Percentiles rank a stretch among this genome's conserved stretches.
phyloP scores from a whole-genome alignment of 2,888 invertebrate species.

The Idaea aversata region DNA sequence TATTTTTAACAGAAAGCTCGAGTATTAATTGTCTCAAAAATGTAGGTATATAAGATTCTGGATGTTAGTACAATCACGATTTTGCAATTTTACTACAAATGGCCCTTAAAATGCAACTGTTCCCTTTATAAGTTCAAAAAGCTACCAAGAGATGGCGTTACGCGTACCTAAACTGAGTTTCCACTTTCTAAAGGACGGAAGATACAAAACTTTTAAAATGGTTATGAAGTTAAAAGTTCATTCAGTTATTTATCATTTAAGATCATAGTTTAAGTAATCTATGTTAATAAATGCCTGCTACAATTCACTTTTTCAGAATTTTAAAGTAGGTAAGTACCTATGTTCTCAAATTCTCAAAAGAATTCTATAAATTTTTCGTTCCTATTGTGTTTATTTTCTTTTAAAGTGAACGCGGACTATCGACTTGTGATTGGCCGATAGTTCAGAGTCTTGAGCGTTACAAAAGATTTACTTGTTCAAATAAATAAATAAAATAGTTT shows the following conservation, averaged over 20 bases:
- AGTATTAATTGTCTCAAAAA: too few species aligned
- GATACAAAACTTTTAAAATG: too few species aligned
- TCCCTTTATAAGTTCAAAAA: neutral
- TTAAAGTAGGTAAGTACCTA: neutral
- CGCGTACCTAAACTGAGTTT: neutral
- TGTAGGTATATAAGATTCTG: too few species aligned
- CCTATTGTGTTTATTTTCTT: constrained; percentile 21
- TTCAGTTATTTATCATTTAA: too few species aligned
- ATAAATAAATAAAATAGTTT: too few species aligned
- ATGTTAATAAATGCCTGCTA: neutral
- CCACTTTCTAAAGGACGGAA: neutral
- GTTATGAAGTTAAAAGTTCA: too few species aligned
- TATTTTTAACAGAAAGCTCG: too few species aligned
- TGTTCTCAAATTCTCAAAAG: neutral
- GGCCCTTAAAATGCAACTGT: neutral
- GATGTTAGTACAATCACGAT: too few species aligned
- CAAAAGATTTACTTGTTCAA: too few species aligned
- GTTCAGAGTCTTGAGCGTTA: too few species aligned
- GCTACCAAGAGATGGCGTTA: neutral
- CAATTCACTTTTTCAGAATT: neutral
- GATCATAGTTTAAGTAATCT: too few species aligned
- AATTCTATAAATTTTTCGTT: constrained; percentile 5
- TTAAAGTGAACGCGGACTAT: neutral
- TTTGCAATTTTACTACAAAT: too few species aligned
- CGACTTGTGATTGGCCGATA: neutral